Conservation (phyloP, 2,113 vertebrate species). For the Bufo bufo region DNA sequence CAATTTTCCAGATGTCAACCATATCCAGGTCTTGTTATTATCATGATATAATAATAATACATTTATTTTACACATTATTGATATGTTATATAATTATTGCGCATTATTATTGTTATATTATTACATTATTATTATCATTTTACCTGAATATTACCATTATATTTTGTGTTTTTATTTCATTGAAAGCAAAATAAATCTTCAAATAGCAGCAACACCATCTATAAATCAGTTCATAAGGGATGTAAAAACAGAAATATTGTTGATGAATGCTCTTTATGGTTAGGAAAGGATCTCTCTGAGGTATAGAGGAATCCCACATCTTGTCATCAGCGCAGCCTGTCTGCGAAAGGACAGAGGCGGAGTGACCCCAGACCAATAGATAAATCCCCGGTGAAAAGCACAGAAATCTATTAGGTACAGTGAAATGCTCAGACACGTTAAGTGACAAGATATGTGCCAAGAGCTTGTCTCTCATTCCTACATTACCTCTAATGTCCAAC, state of each 20-base stretch:
- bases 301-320: slow-evolving; percentile 76
- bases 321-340: slow-evolving; percentile 75
- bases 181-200: background rate
- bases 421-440: slow-evolving; percentile 74
- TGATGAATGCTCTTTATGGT: slow-evolving; percentile 66
- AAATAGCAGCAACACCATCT: background rate
- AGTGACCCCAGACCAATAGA: slow-evolving; percentile 72
- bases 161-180: background rate
- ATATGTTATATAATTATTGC: no score
- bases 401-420: slow-evolving; percentile 69
- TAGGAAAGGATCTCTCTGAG: slow-evolving; percentile 71
- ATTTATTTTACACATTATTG: no score
- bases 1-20: no score
- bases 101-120: no score
- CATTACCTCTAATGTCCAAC: slow-evolving; percentile 67
- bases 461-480: slow-evolving; percentile 73
- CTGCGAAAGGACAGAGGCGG: slow-evolving; percentile 67
- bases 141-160: background rate
- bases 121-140: no score
- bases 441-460: slow-evolving; percentile 80
- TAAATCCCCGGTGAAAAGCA: slow-evolving; percentile 71
- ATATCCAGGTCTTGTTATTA: no score
- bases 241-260: background rate
- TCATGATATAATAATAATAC: no score
- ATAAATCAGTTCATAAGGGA: background rate